Evolutionary conservation across 2,888 invertebrate genomes (phyloP), one percentile per base, ranked within the genome.

Genomic region (Chrysolina oricalcia): DNA sequence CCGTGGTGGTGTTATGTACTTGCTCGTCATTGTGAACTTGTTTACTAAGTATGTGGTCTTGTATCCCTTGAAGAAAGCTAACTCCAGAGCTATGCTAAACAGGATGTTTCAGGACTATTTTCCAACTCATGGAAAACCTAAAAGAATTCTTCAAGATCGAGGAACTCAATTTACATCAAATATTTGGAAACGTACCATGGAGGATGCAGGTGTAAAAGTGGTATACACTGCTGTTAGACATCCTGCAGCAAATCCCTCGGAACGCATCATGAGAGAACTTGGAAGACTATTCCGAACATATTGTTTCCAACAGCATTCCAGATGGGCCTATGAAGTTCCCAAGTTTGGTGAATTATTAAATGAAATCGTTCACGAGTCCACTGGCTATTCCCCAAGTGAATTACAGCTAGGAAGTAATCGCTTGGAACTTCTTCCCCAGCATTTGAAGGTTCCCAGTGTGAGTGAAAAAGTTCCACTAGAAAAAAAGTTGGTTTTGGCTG

Each of bases 21-120:
- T 83, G 78, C 85, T 87, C 15, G 85, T 80, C 53, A 85, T 86
- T 80, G 86, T 87, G 71, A 85, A 77, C 53, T 82, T 78, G 13
- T 68, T 69, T 35, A 59, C 62, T 1, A 73, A 67, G 41, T 62
- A 41, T 62, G 67, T 68, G 9, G 23, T 41, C 8, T 23, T 68
- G 27, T 73, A 73, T 43, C 62, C 62, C 0, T 41, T 73, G 11
- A 68, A 73, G 48, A 62, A 73, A 23, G 68, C 73, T 13, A 73
- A 11, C 17, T 67, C 68, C 8, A 15, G 41, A 19, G 56, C 67
- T 48, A 73, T 73, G 46, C 15, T 68, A 6, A 73, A 73, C 19
- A 17, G 67, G 9, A 15, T 73, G 6, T 19, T 40, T 13, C 19
- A 5, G 19, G 27, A 62, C 35, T 62, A 62, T 13, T 62, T 62